A percentile compares a stretch with the other conserved stretches of the same genome.
These are phyloP conservation scores for Scrobipalpa costella DNA, from an alignment of 2,888 invertebrate genomes.

Conservation along the genomic window DNA sequence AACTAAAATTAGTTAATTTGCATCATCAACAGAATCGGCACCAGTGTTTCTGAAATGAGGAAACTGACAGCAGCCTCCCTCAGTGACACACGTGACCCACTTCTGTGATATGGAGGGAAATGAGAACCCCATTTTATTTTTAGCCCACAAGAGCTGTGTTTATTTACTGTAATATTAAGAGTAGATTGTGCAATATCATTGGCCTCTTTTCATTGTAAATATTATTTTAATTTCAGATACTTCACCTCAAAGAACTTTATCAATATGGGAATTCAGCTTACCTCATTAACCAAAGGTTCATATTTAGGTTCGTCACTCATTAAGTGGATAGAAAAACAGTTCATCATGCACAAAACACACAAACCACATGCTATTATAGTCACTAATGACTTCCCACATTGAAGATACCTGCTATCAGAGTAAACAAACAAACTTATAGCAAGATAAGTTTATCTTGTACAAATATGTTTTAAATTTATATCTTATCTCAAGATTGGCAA, in stretches of 20 bases:
- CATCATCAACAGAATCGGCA: too few species aligned
- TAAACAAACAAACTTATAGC: conserved; percentile 35
- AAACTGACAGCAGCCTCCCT: conserved; percentile 17
- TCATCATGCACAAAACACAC: too few species aligned
- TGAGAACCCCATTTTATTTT: neutral
- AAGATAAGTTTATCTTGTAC: conserved; percentile 28
- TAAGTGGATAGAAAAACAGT: conserved; percentile 41
- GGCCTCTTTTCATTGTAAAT: neutral
- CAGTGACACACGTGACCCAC: conserved; percentile 20
- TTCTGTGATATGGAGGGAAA: neutral
- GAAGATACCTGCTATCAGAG: conserved; percentile 26
- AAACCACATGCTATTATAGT: conserved; percentile 11
- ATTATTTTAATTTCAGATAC: too few species aligned
- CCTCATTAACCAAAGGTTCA: conserved; percentile 53
- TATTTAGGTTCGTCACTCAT: conserved; percentile 55
- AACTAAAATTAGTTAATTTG: too few species aligned
- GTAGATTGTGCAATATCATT: neutral
- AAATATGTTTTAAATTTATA: conserved; percentile 38
- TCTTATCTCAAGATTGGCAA: conserved; percentile 60
- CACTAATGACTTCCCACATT: conserved; percentile 6
- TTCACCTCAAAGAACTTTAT: too few species aligned
- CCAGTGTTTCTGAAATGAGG: conserved; percentile 4
- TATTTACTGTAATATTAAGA: neutral
- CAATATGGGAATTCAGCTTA: conserved; percentile 29
- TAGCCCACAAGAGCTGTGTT: neutral